Evolutionary conservation across 2,888 invertebrate species (phyloP).

Genomic region (Tineola bisselliella): DNA sequence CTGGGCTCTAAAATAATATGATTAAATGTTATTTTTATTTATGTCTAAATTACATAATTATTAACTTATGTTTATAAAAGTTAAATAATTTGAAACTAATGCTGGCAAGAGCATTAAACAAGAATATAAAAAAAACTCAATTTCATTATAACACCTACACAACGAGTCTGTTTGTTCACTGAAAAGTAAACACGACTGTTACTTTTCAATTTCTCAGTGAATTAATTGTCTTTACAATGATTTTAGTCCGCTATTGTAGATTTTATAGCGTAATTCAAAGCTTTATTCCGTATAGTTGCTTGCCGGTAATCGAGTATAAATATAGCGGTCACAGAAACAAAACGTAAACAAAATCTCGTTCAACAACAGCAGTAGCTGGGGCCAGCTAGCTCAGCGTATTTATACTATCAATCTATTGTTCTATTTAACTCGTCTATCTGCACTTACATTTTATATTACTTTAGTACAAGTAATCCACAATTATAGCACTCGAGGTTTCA

Average conservation of each 20-base stretch:
- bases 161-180: neutral
- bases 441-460: too few species aligned
- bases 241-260: conserved; percentile 12
- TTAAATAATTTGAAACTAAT: neutral
- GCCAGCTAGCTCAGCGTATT: conserved; percentile 11
- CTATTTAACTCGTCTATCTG: neutral
- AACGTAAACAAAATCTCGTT: conserved; percentile 34
- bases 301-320: conserved; percentile 57
- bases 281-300: conserved; percentile 59
- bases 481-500: too few species aligned
- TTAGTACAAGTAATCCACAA: too few species aligned
- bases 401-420: conserved; percentile 6
- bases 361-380: neutral
- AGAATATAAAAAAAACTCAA: neutral
- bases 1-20: too few species aligned
- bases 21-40: too few species aligned
- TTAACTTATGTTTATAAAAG: neutral
- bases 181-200: neutral
- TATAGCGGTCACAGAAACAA: conserved; percentile 55
- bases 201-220: neutral
- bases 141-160: neutral
- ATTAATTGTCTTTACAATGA: conserved; percentile 5
- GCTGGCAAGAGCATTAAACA: neutral
- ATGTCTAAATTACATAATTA: too few species aligned
- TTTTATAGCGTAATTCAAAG: conserved; percentile 29